Base-by-base conservation (phyloP, 2,113 vertebrate genomes). In the Shinisaurus crocodilurus region DNA sequence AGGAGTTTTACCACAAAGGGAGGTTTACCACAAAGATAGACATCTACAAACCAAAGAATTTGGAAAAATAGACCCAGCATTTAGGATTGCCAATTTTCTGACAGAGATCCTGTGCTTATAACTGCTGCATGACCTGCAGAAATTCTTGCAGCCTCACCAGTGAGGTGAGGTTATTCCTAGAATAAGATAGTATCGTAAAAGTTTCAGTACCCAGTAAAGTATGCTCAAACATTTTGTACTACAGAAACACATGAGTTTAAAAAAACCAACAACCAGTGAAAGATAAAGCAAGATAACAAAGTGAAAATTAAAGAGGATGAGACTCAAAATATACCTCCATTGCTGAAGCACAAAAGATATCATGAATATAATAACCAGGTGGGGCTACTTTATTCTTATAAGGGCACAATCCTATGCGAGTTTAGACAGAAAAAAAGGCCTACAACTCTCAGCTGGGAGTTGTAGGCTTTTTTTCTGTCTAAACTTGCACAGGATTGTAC, bases 11-110 rank as follows among this genome's bases (percentile, higher is more conserved):
- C 50, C 48, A 48, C 48, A 48, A 48, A 48, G 48, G 48, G 48
- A 48, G 48, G 48, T 48, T 48, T 48, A 67, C n/a, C 67, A 86
- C 45, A 50, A 54, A 25, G 8, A 40, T 45, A 6, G 10, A 1
- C 2, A 25, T 23, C 34, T 82, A 43, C 74, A 72, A 82, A 82
- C 48, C 4, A 48, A 27, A 72, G 60, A 89, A 95, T 90, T 82
- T 95, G 87, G 34, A 86, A 80, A 77, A 23, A 1, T 13, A 8
- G 29, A 57, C 4, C 1, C 63, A 23, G 1, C 0, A 0, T 67
- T 70, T 72, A 54, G 86, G 85, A 90, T 63, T 83, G 37, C 13
- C 54, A 32, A 4, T 18, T n/a, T 83, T 84, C 40, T 18, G 80
- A 92, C 87, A 86, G 0, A 40, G 69, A 84, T 20, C 18, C 65